Percentiles rank a stretch among this genome's conserved stretches.
Conservation (phyloP, 2,888 invertebrate genomes). For the Melinaea menophilus region DNA sequence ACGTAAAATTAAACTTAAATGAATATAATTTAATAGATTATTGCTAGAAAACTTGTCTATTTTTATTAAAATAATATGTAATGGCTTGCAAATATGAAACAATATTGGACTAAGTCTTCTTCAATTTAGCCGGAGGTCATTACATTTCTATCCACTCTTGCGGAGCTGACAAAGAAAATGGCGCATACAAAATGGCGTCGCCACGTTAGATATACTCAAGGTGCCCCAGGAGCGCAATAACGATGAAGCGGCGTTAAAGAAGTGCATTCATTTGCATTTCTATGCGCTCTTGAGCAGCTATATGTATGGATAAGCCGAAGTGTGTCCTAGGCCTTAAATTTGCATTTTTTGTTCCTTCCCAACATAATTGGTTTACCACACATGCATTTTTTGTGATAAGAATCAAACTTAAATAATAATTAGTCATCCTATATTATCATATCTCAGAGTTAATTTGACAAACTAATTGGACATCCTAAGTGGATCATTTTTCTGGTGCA, state of each 20-base stretch:
- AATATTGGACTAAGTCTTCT: constrained; percentile 10
- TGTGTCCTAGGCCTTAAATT: neutral
- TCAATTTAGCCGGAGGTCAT: constrained; percentile 19
- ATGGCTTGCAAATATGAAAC: neutral
- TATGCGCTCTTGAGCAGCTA: constrained; percentile 36
- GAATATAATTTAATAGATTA: too few relatives aligned
- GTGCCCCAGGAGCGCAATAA: constrained; percentile 51
- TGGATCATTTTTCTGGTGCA: constrained; percentile 15
- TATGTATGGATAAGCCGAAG: neutral
- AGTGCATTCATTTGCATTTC: constrained; percentile 61
- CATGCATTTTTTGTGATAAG: too few relatives aligned
- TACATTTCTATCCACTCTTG: constrained; percentile 18
- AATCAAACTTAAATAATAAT: too few relatives aligned
- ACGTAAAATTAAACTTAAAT: neutral
- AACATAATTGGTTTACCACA: too few relatives aligned
- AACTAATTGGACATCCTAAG: neutral
- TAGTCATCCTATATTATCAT: too few relatives aligned
- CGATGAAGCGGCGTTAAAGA: constrained; percentile 51
- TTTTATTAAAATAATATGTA: too few relatives aligned
- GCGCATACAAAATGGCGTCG: constrained; percentile 23
- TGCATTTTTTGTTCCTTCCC: neutral
- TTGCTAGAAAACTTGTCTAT: too few relatives aligned
- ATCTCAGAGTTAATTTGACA: neutral
- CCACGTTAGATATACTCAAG: constrained; percentile 32
- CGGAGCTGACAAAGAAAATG: constrained; percentile 30